A percentile compares a stretch with the other conserved stretches of the same genome.
Evolutionary conservation across 2,888 invertebrate species (phyloP).

Genomic region (Oscheius onirici): DNA sequence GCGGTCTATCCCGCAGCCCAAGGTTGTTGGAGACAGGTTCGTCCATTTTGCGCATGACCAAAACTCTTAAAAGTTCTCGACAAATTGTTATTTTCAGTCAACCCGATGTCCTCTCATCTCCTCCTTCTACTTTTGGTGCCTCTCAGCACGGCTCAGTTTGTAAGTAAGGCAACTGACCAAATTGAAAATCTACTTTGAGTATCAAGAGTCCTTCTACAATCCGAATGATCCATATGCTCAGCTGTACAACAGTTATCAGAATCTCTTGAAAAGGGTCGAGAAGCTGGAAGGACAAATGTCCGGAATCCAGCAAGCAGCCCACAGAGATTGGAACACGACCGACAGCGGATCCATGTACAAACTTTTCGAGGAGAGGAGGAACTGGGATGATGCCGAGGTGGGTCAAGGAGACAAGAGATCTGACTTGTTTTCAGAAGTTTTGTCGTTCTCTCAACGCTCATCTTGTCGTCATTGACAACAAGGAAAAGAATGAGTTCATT

Average conservation of each 20-base stretch:
- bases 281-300: constrained; percentile 23
- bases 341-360: constrained; percentile 54
- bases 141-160: constrained; percentile 12
- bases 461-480: constrained; percentile 53
- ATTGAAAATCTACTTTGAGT: background rate
- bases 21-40: too few species aligned
- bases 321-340: constrained; percentile 54
- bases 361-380: constrained; percentile 52
- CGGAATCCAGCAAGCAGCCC: constrained; percentile 37
- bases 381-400: constrained; percentile 58
- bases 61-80: too few species aligned
- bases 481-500: constrained; percentile 53
- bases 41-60: too few species aligned
- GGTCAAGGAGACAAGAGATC: background rate
- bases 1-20: too few species aligned
- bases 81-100: background rate
- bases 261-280: constrained; percentile 17
- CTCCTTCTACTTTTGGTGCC: background rate
- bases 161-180: background rate
- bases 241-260: constrained; percentile 1
- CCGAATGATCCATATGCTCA: constrained; percentile 3
- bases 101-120: background rate
- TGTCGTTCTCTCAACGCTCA: constrained; percentile 54
- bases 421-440: constrained; percentile 31
- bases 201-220: constrained; percentile 7